A percentile compares a stretch with the other conserved stretches of the same genome.
Conservation (phyloP, 2,888 invertebrate genomes). For the Achlya flavicornis region DNA sequence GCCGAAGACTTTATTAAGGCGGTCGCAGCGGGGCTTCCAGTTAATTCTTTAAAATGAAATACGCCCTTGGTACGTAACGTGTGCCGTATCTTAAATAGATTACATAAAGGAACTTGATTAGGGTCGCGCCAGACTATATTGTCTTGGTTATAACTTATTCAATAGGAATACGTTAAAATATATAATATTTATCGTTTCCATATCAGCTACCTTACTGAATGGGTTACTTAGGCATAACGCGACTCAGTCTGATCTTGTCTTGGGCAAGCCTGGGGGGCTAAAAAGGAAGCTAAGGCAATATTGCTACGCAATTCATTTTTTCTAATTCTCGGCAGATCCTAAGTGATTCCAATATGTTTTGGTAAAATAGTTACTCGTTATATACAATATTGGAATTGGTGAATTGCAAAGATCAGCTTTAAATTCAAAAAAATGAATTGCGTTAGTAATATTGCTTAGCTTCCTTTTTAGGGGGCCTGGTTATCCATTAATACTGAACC, state of each 20-base stretch:
- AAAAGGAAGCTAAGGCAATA: too few species aligned
- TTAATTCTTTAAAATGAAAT: conserved; percentile 45
- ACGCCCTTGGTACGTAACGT: conserved; percentile 24
- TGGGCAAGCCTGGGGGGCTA: too few species aligned
- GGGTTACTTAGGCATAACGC: neutral
- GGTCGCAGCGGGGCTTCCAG: conserved; percentile 31
- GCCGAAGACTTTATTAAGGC: conserved; percentile 35
- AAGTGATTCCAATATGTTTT: too few species aligned
- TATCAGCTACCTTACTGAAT: neutral
- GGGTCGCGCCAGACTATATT: neutral
- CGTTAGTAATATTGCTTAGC: too few species aligned
- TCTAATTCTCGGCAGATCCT: too few species aligned
- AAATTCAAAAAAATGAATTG: too few species aligned
- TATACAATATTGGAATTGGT: too few species aligned
- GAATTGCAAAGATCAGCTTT: too few species aligned
- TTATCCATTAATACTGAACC: neutral
- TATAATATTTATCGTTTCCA: too few species aligned
- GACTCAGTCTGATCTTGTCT: neutral
- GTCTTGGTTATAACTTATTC: neutral
- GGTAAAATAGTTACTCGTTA: too few species aligned
- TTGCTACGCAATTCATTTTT: too few species aligned
- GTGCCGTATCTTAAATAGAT: conserved; percentile 32
- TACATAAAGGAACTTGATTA: conserved; percentile 24
- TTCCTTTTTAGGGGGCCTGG: too few species aligned
- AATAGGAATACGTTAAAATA: neutral